Evolutionary conservation across 1,140 invertebrate genomes (phyloP).

Genomic region (Conus ventricosus): DNA sequence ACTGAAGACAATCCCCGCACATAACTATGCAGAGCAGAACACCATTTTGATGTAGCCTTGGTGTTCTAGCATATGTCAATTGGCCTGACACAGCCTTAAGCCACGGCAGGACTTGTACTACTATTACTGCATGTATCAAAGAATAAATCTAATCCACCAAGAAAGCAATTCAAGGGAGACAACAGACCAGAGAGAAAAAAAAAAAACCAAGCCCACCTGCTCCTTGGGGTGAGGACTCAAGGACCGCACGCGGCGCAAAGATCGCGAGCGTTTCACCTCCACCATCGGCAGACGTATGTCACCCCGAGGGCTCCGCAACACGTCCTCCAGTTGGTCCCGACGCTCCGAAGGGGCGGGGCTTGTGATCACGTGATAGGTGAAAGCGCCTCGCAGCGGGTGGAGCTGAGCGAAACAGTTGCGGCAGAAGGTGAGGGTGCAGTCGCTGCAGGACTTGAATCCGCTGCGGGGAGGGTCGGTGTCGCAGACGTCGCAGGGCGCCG

Average conservation of each 20-base stretch:
- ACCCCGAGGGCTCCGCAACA: background rate
- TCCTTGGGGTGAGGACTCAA: conserved; percentile 24
- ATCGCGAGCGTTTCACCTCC: background rate
- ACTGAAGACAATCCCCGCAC: too few species aligned
- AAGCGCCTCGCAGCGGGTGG: conserved; percentile 47
- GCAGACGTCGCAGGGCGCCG: conserved; percentile 40
- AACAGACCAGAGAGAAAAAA: background rate
- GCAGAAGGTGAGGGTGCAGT: conserved; percentile 47
- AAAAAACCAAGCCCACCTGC: background rate
- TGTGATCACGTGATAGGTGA: conserved; percentile 48
- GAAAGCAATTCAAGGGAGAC: background rate
- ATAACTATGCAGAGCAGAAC: too few species aligned
- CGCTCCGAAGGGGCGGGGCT: conserved; percentile 19
- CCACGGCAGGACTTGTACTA: too few species aligned
- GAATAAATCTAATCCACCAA: background rate
- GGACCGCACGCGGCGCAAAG: background rate
- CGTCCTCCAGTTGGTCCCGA: background rate
- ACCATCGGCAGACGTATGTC: background rate
- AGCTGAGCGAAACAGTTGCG: conserved; percentile 38
- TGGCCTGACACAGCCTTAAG: too few species aligned
- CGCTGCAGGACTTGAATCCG: conserved; percentile 41
- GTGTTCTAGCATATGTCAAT: too few species aligned
- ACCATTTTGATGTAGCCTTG: too few species aligned
- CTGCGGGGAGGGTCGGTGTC: conserved; percentile 40
- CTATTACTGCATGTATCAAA: background rate